These are phyloP conservation scores for Phyllopteryx taeniolatus DNA, from an alignment of 2,113 vertebrate species.

Conservation along the genomic window DNA sequence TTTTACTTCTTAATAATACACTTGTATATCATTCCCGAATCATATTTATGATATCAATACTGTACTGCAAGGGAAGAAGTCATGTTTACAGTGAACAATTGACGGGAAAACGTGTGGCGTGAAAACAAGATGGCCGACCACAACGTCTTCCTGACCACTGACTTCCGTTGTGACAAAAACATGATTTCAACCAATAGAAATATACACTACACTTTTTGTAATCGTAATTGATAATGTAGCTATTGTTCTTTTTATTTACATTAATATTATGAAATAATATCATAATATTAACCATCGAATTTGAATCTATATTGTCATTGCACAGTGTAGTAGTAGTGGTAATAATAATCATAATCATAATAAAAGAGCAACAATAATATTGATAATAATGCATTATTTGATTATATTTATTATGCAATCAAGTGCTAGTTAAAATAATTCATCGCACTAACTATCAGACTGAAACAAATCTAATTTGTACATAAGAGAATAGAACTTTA, in stretches of 20 bases:
- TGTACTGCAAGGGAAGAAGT: not conserved
- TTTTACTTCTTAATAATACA: too few species aligned
- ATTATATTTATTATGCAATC: too few species aligned
- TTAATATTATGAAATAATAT: too few species aligned
- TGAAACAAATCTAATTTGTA: too few species aligned
- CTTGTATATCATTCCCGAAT: not conserved
- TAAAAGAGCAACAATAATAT: not conserved
- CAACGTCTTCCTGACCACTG: conserved; percentile 16
- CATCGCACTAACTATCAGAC: too few species aligned
- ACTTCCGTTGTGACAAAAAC: not conserved
- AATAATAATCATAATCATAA: too few species aligned
- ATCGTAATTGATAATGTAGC: not conserved
- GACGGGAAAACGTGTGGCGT: conserved; percentile 27
- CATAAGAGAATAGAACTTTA: too few species aligned
- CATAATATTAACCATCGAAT: too few species aligned
- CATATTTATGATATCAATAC: not conserved
- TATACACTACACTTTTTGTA: not conserved
- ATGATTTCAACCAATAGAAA: not conserved
- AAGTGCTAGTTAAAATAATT: too few species aligned
- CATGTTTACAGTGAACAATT: conserved; percentile 42
- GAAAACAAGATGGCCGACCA: conserved; percentile 36
- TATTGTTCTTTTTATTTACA: not conserved
- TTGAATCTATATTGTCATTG: too few species aligned
- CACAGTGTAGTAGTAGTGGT: too few species aligned
- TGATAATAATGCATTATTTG: not conserved